Base-by-base conservation (phyloP, 2,888 invertebrate genomes). In the Campaea margaritaria region DNA sequence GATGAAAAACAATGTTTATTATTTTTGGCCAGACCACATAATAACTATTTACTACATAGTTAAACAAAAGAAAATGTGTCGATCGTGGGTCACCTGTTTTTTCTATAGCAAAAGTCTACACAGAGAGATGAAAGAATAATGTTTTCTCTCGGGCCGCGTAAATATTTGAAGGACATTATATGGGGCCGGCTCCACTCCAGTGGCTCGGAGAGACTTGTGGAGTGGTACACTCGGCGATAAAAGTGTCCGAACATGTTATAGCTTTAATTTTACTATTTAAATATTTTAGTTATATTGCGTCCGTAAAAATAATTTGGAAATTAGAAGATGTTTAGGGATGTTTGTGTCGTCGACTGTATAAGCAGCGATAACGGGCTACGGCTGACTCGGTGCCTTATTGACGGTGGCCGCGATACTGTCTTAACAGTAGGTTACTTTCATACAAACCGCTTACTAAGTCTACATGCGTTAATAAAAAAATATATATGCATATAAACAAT, bases 111-210 rank as follows among this genome's bases (percentile, higher is more conserved):
- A 51, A 8, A 56, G 62, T 58, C 48, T 48, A 44, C 48, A 57
- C 60, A 57, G 46, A 58, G 49, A 64, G 62, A 68, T 66, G 64
- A 62, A 68, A 62, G 66, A 68, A 66, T 62, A 68, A 68, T 64
- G 62, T 66, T 68, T 51, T 62, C 62, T 62, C 60, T 16, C 15
- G 53, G 58, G 65, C 42, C 57, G 50, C 28, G 62, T 68, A 55
- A 66, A 68, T 68, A 64, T 65, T 65, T 68, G 59, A 62, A 60
- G 44, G 57, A 57, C 50, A 62, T 68, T 62, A 62, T 62, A 48
- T 56, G 55, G 48, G 55, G n/a, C 28, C 36, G 43, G 28, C 13
- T 38, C 55, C 48, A 38, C 48, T 43, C 55, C 42, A 43, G 42
- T 36, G 14, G 42, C 21, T 42, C 34, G 11, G 45, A 38, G 8